These are phyloP conservation scores for Perognathus longimembris DNA, from an alignment of 2,113 vertebrate species.

Conservation along the genomic window DNA sequence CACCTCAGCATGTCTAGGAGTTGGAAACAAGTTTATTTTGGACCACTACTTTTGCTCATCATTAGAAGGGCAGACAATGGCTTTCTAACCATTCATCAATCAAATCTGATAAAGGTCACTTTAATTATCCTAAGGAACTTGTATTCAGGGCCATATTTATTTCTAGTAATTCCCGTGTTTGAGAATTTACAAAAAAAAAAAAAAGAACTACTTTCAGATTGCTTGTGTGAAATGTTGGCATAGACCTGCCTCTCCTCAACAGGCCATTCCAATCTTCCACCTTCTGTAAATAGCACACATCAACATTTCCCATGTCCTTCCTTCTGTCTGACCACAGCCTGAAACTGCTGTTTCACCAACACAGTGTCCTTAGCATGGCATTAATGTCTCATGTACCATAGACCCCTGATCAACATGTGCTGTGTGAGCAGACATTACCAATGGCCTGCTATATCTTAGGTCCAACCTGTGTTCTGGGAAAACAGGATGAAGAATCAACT, in stretches of 20 bases:
- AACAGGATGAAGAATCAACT: background rate
- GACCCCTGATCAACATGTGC: background rate
- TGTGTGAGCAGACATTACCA: background rate
- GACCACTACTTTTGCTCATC: constrained; percentile 25
- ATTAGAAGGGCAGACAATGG: constrained; percentile 33
- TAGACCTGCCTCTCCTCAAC: background rate
- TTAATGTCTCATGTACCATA: background rate
- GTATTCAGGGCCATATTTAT: background rate
- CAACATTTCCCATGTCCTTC: background rate
- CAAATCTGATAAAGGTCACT: constrained; percentile 52
- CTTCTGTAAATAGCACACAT: background rate
- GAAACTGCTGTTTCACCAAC: background rate
- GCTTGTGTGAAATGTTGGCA: background rate
- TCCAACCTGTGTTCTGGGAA: background rate
- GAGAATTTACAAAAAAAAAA: background rate
- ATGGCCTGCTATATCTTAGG: background rate
- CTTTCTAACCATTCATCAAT: background rate
- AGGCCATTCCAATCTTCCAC: background rate
- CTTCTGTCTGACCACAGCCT: background rate
- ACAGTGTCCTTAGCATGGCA: background rate
- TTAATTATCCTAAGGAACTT: constrained; percentile 41
- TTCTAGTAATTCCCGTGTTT: background rate
- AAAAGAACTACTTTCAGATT: background rate
- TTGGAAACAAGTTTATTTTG: constrained; percentile 48
- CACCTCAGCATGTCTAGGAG: background rate